These are phyloP conservation scores for Drosophila cardini DNA, from an alignment of 1,140 invertebrate genomes.

Conservation along the genomic window DNA sequence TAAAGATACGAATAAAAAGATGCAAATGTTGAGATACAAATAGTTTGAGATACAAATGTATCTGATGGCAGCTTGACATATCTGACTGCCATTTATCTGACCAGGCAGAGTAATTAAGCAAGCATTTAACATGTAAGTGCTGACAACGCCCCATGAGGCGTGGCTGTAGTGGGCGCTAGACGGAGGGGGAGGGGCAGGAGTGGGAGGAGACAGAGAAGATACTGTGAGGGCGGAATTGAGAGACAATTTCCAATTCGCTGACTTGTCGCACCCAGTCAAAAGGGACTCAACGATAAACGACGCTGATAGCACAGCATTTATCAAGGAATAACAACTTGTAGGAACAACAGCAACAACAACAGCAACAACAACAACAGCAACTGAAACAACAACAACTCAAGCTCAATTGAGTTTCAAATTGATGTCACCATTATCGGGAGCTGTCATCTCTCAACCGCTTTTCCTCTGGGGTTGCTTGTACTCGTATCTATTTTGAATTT, in stretches of 20 bases:
- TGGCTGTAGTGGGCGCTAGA: slow-evolving; percentile 8
- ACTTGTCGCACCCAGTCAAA: slow-evolving; percentile 78
- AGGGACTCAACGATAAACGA: slow-evolving; percentile 72
- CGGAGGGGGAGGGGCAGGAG: background rate
- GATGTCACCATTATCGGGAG: slow-evolving; percentile 84
- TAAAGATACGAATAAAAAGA: background rate
- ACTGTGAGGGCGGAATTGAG: slow-evolving; percentile 23
- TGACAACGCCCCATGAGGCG: slow-evolving; percentile 60
- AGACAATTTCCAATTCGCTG: slow-evolving; percentile 72
- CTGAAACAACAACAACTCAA: slow-evolving; percentile 26
- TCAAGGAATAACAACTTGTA: slow-evolving; percentile 59
- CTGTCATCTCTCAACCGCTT: slow-evolving; percentile 64
- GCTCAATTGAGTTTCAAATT: slow-evolving; percentile 84
- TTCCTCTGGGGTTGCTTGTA: too few relatives aligned
- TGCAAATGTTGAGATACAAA: background rate
- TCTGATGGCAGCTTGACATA: slow-evolving; percentile 3
- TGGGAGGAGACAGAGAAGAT: background rate
- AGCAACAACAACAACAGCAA: slow-evolving; percentile 21
- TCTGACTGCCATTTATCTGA: slow-evolving; percentile 29
- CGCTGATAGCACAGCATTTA: slow-evolving; percentile 80
- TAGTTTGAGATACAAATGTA: background rate
- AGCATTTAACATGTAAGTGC: slow-evolving; percentile 78
- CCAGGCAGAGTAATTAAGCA: slow-evolving; percentile 58
- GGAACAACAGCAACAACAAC: slow-evolving; percentile 28
- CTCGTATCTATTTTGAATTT: slow-evolving; percentile 3